Base-by-base conservation (phyloP, 2,888 invertebrate species). In the Hemaris fuciformis region DNA sequence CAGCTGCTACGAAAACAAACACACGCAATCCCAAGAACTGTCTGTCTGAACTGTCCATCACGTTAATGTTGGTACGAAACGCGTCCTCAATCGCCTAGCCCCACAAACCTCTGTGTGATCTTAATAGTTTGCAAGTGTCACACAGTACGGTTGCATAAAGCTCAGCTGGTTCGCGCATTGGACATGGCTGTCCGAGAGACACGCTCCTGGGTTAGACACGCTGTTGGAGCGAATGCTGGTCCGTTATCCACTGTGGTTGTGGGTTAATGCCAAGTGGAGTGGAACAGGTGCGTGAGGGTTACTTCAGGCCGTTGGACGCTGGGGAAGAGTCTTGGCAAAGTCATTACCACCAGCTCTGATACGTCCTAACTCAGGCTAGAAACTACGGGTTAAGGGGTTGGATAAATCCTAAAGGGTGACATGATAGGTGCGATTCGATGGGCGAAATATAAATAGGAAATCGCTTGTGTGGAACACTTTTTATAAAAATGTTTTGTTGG, bases 181-280 rank as follows among this genome's bases (percentile, higher is more conserved):
- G 53, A 15, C 15, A 25, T 48, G 48, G 48, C n/a, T 27, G 1
- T 8, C 15, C 27, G 48, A n/a, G n/a, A n/a, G 48, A 25, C 53
- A 53, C 53, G 53, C 53, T 42, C 42, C 58, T 41, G 13, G 31
- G 15, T 58, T 58, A 23, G 58, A 25, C 27, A 42, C 42, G 58
- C 23, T 27, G 57, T 8, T 20, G 38, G 20, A n/a, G 57, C 34
- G 38, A 34, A n/a, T 22, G n/a, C 38, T 15, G 3, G 45, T 34
- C 72, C 70, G 69, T 69, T 74, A 72, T 27, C 65, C 53, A 22
- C n/a, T 57, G 64, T 59, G 65, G 61, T 64, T 64, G 71, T 66
- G 71, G 69, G 69, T 75, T 67, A 75, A 65, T 68, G 56, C 60
- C 61, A 64, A 60, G 66, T 62, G 64, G 63, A 69, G 64, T 69